Evolutionary conservation across 2,888 invertebrate species (phyloP).

Genomic region (Carterocephalus palaemon): DNA sequence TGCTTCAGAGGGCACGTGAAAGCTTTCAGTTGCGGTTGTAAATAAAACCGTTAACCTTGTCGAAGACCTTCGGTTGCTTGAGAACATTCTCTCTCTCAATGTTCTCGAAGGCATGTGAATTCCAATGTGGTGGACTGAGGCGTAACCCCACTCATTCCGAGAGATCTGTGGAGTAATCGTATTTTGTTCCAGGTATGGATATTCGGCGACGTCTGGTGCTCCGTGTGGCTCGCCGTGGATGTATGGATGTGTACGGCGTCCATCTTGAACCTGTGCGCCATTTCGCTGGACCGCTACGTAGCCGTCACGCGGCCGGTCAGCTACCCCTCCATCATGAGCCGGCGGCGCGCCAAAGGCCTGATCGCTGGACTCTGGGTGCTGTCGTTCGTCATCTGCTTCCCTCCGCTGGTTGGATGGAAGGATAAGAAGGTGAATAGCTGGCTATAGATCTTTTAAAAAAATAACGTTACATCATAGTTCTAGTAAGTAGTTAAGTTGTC

Average conservation of each 20-base stretch:
- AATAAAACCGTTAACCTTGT: no score
- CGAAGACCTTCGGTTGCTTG: no score
- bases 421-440: conserved; percentile 73
- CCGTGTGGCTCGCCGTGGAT: conserved; percentile 97
- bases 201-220: conserved; percentile 97
- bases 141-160: no score
- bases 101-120: no score
- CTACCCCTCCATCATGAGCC: conserved; percentile 95
- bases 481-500: no score
- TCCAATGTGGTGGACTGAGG: no score
- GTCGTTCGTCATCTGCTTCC: conserved; percentile 97
- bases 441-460: no score
- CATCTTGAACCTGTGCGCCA: conserved; percentile 96
- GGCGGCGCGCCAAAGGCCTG: conserved; percentile 89
- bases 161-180: no score
- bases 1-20: no score
- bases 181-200: conserved; percentile 96
- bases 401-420: conserved; percentile 96
- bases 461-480: no score
- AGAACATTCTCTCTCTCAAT: no score
- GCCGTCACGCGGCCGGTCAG: conserved; percentile 97
- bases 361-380: conserved; percentile 97
- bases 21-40: no score
- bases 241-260: conserved; percentile 99
- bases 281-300: conserved; percentile 96